These are phyloP conservation scores for Gadus macrocephalus DNA, from an alignment of 2,113 vertebrate species.

Conservation along the genomic window DNA sequence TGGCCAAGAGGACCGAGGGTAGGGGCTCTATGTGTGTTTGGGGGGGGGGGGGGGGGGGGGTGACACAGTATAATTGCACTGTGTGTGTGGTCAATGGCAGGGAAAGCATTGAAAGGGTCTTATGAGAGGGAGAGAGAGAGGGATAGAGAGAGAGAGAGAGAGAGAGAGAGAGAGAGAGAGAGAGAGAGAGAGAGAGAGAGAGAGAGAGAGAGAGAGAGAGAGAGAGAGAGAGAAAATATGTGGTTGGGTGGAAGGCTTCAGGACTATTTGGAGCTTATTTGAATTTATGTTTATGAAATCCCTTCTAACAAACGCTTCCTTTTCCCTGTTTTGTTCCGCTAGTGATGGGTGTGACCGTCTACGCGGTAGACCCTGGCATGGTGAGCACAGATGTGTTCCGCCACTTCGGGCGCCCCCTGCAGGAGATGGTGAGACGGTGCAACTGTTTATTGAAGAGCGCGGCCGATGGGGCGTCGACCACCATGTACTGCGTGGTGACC, in stretches of 20 bases:
- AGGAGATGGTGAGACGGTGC: conserved; percentile 35
- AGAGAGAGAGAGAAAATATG: neutral
- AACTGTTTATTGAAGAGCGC: conserved; percentile 54
- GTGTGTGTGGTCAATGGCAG: too few species aligned
- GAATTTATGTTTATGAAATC: too few species aligned
- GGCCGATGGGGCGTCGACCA: conserved; percentile 65
- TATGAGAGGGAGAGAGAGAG: too few species aligned
- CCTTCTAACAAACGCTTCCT: too few species aligned
- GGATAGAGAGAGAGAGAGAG: too few species aligned
- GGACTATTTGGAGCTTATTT: too few species aligned
- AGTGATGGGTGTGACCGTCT: conserved; percentile 53
- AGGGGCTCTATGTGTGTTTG: neutral
- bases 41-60: neutral
- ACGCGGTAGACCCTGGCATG: conserved; percentile 63
- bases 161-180: neutral
- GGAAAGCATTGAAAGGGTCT: too few species aligned
- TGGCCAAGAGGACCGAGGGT: conserved; percentile 66
- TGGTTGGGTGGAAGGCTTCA: too few species aligned
- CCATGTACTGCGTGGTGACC: conserved; percentile 60
- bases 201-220: conserved; percentile 3
- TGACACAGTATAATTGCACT: too few species aligned
- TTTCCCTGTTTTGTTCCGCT: too few species aligned
- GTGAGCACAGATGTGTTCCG: conserved; percentile 60
- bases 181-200: conserved; percentile 12
- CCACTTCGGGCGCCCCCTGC: conserved; percentile 46